Conservation (phyloP, 2,113 vertebrate genomes). For the Sebastes fasciatus region DNA sequence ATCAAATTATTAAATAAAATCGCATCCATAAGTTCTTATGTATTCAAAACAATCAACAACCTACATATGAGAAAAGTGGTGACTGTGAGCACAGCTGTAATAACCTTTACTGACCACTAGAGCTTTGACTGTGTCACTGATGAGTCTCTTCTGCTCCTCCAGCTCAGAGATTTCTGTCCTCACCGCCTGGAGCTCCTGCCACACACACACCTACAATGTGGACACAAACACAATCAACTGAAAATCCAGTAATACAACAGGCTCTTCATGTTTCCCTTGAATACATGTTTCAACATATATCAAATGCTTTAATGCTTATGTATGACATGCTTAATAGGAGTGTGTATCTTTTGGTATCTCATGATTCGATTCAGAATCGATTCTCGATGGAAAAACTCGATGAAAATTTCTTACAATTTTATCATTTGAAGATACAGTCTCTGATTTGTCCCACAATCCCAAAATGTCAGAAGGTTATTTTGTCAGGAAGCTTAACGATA, state of each 20-base stretch:
- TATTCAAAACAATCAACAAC: background rate
- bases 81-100: background rate
- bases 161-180: slow-evolving; percentile 81
- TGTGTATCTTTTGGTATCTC: no score
- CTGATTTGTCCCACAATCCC: no score
- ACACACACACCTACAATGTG: slow-evolving; percentile 81
- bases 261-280: background rate
- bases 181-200: slow-evolving; percentile 85
- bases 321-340: no score
- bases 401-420: no score
- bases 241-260: background rate
- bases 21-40: background rate
- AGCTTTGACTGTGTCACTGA: slow-evolving; percentile 79
- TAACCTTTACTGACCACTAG: slow-evolving; percentile 83
- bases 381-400: no score
- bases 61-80: background rate
- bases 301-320: background rate
- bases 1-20: background rate
- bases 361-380: no score
- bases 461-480: no score
- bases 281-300: background rate
- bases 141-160: slow-evolving; percentile 81
- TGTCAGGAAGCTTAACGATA: no score
- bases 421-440: no score
- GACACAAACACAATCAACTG: background rate